Conservation (phyloP, 2,888 invertebrate species). For the Rutpela maculata region DNA sequence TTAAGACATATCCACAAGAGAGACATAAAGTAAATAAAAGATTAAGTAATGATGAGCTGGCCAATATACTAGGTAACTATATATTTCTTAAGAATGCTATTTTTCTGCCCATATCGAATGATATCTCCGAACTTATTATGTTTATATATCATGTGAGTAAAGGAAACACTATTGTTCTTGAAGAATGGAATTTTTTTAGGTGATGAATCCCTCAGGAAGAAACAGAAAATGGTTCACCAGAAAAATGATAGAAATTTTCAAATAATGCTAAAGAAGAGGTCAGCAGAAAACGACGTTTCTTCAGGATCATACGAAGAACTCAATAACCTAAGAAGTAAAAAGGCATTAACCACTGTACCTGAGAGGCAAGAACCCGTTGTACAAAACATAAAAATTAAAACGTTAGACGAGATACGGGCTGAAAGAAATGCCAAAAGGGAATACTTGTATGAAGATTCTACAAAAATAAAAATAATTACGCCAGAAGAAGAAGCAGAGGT, state of each 20-base stretch:
- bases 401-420: slow-evolving; percentile 72
- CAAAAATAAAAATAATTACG: neutral
- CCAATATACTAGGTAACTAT: slow-evolving; percentile 44
- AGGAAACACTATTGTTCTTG: no score
- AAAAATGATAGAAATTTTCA: slow-evolving; percentile 43
- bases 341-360: neutral
- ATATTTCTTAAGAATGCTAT: neutral
- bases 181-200: slow-evolving; percentile 30
- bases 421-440: slow-evolving; percentile 59
- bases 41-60: slow-evolving; percentile 45
- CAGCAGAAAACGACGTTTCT: slow-evolving; percentile 1
- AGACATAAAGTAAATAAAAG: slow-evolving; percentile 42
- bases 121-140: no score
- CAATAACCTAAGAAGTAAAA: neutral
- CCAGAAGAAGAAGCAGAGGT: slow-evolving; percentile 63
- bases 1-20: slow-evolving; percentile 37
- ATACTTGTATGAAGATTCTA: slow-evolving; percentile 7
- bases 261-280: slow-evolving; percentile 15
- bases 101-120: neutral
- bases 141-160: no score
- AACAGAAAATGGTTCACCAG: slow-evolving; percentile 44
- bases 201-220: slow-evolving; percentile 49
- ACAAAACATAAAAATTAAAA: slow-evolving; percentile 71
- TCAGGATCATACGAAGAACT: neutral
- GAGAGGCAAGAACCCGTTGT: slow-evolving; percentile 54